Evolutionary conservation across 2,888 invertebrate genomes (phyloP).

Genomic region (Globia sparganii): DNA sequence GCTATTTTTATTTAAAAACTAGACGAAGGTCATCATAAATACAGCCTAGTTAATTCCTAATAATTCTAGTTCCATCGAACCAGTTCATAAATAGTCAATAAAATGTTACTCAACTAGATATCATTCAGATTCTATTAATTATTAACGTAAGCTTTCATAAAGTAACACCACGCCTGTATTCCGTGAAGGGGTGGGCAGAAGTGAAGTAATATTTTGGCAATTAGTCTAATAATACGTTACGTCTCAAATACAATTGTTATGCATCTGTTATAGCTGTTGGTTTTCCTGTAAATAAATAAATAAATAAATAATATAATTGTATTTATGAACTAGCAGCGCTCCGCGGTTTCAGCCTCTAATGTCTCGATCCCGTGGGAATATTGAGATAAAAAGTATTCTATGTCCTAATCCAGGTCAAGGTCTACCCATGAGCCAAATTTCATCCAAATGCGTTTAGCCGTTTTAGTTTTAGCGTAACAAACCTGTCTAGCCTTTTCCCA

Average conservation of each 20-base stretch:
- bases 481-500: no score
- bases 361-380: no score
- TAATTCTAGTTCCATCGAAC: neutral
- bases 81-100: conserved; percentile 10
- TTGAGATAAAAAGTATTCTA: no score
- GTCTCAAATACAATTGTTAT: no score
- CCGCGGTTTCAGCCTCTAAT: no score
- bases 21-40: neutral
- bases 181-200: neutral
- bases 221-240: neutral
- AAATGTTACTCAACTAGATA: conserved; percentile 3
- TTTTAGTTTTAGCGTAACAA: no score
- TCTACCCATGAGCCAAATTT: no score
- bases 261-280: no score
- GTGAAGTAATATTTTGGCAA: neutral
- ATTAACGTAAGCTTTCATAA: neutral
- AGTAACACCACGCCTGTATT: neutral
- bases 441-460: no score
- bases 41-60: conserved; percentile 1
- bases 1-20: neutral
- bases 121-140: conserved; percentile 1
- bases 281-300: no score
- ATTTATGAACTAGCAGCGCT: neutral
- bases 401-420: no score
- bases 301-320: no score